phyloP scores from a whole-genome alignment of 2,797 vertebrate species.

The Peromyscus eremicus region DNA sequence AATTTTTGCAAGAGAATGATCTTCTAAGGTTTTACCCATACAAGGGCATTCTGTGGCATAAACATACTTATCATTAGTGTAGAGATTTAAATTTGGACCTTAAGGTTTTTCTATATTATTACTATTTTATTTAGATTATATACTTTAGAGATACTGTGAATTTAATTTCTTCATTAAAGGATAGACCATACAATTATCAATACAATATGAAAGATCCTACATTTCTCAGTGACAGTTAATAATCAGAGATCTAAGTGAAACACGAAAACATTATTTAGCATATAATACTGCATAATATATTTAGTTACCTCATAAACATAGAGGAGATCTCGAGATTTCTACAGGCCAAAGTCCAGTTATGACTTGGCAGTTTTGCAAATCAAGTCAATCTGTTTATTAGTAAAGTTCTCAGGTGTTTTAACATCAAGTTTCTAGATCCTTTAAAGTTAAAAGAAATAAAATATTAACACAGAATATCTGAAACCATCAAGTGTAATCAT shows the following conservation, averaged over 20 bases:
- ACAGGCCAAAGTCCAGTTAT: not conserved
- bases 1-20: slow-evolving; percentile 37
- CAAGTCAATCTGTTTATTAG: slow-evolving; percentile 26
- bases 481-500: slow-evolving; percentile 45
- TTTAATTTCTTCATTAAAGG: not conserved
- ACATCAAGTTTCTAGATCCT: slow-evolving; percentile 21
- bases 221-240: slow-evolving; percentile 12
- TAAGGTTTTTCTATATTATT: not conserved
- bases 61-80: slow-evolving; percentile 29
- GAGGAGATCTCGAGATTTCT: not conserved
- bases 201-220: not conserved
- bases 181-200: slow-evolving; percentile 7
- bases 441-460: slow-evolving; percentile 59
- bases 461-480: slow-evolving; percentile 24
- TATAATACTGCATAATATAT: not conserved
- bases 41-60: not conserved
- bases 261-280: slow-evolving; percentile 4
- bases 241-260: slow-evolving; percentile 44
- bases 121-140: not conserved
- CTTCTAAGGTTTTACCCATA: not conserved
- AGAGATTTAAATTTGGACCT: slow-evolving; percentile 6
- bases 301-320: slow-evolving; percentile 17
- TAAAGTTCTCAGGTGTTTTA: not conserved
- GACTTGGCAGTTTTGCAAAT: slow-evolving; percentile 31
- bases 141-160: not conserved